phyloP scores from a whole-genome alignment of 2,113 vertebrate species.

The Oryzias woworae region DNA sequence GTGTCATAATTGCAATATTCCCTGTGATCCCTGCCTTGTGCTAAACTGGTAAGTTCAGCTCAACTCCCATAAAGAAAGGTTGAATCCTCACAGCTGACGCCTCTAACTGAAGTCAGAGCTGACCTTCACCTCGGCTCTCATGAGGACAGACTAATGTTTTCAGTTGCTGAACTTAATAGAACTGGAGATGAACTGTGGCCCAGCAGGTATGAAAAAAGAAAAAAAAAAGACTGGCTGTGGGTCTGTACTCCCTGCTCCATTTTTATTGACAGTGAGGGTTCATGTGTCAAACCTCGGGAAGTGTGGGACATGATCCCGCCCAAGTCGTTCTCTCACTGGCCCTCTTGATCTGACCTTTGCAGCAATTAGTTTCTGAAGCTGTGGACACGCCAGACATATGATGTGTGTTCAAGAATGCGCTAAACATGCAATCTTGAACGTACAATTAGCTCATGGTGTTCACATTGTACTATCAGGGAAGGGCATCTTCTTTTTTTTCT shows the following conservation, averaged over 20 bases:
- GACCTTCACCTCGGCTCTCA: slow-evolving; percentile 51
- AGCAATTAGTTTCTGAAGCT: slow-evolving; percentile 49
- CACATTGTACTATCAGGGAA: too few species aligned
- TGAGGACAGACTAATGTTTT: slow-evolving; percentile 55
- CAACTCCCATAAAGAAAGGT: too few species aligned
- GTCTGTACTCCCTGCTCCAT: slow-evolving; percentile 31
- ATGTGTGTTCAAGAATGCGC: too few species aligned
- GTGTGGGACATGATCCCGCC: slow-evolving; percentile 16
- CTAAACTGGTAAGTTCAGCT: too few species aligned
- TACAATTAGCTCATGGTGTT: too few species aligned
- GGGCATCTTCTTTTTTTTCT: too few species aligned
- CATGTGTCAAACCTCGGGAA: slow-evolving; percentile 41
- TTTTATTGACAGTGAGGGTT: slow-evolving; percentile 56
- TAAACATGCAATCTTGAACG: too few species aligned
- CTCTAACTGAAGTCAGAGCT: slow-evolving; percentile 38
- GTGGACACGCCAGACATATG: neutral
- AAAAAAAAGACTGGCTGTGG: slow-evolving; percentile 63
- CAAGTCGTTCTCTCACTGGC: slow-evolving; percentile 17
- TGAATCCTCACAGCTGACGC: slow-evolving; percentile 11
- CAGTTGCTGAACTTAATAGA: slow-evolving; percentile 65
- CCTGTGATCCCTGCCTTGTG: too few species aligned
- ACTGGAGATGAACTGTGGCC: slow-evolving; percentile 38
- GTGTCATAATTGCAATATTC: too few species aligned
- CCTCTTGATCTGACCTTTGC: slow-evolving; percentile 34
- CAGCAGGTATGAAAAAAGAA: slow-evolving; percentile 63